Evolutionary conservation across 1,140 invertebrate genomes (phyloP).

Genomic region (Heliconius eleuchia): DNA sequence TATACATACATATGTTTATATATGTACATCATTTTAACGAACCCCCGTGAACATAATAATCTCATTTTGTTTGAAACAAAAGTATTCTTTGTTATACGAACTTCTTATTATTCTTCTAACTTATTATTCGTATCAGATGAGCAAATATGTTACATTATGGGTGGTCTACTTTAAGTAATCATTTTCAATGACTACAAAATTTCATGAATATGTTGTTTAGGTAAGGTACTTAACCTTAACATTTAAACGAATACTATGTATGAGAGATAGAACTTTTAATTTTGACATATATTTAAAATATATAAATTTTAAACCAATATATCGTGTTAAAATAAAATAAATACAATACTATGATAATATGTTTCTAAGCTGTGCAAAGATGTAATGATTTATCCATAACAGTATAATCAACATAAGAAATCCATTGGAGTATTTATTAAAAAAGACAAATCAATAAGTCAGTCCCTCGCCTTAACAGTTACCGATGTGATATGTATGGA

Average conservation of each 20-base stretch:
- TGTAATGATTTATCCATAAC: not conserved
- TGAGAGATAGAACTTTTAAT: too few species aligned
- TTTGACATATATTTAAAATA: too few species aligned
- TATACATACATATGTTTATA: not conserved
- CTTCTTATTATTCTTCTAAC: not conserved
- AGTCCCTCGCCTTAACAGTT: slow-evolving; percentile 41
- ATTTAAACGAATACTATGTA: not conserved
- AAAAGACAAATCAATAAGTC: slow-evolving; percentile 41
- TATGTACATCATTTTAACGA: slow-evolving; percentile 66
- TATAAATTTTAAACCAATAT: too few species aligned
- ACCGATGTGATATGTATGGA: slow-evolving; percentile 36
- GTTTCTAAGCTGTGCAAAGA: not conserved
- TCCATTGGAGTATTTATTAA: slow-evolving; percentile 38
- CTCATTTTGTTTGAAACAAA: slow-evolving; percentile 33
- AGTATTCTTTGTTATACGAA: not conserved
- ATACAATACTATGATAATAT: not conserved
- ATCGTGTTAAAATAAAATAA: not conserved
- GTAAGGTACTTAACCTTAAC: too few species aligned
- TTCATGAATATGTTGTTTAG: not conserved
- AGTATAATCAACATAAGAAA: slow-evolving; percentile 19
- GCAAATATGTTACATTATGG: slow-evolving; percentile 39
- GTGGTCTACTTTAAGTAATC: slow-evolving; percentile 51
- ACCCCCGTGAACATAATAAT: slow-evolving; percentile 69
- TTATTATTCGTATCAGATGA: slow-evolving; percentile 27
- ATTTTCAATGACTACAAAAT: not conserved